These are phyloP conservation scores for Myopa tessellatipennis DNA, from an alignment of 2,888 invertebrate species.

Conservation along the genomic window DNA sequence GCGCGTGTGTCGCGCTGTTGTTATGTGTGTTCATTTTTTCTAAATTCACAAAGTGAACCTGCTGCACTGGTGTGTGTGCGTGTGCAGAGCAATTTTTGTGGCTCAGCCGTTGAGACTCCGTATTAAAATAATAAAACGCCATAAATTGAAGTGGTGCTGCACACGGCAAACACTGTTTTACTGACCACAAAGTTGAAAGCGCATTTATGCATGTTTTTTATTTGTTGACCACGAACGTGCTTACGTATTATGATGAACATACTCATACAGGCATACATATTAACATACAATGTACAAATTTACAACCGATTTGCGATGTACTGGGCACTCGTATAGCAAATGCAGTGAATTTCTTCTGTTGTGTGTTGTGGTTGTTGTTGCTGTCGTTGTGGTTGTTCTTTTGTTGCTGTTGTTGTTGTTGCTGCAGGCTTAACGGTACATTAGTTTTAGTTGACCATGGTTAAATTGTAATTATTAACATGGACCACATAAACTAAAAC, in stretches of 20 bases:
- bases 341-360: too few species aligned
- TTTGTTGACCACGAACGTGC: too few species aligned
- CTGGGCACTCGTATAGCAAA: too few species aligned
- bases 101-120: background rate
- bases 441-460: too few species aligned
- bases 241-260: too few species aligned
- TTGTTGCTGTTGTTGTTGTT: too few species aligned
- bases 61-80: background rate
- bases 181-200: background rate
- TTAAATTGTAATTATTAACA: too few species aligned
- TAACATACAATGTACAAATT: background rate
- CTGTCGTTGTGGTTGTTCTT: background rate
- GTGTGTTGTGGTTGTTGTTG: background rate
- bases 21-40: background rate
- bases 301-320: background rate
- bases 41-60: background rate
- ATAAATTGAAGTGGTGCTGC: background rate
- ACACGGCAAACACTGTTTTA: background rate
- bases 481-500: too few species aligned
- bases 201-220: too few species aligned
- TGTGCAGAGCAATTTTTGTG: background rate
- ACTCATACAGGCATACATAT: too few species aligned
- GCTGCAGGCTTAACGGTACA: too few species aligned
- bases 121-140: slow-evolving; percentile 3
- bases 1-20: too few species aligned